These are phyloP conservation scores for Drosophila melanica DNA, from an alignment of 1,140 invertebrate genomes.

Conservation along the genomic window DNA sequence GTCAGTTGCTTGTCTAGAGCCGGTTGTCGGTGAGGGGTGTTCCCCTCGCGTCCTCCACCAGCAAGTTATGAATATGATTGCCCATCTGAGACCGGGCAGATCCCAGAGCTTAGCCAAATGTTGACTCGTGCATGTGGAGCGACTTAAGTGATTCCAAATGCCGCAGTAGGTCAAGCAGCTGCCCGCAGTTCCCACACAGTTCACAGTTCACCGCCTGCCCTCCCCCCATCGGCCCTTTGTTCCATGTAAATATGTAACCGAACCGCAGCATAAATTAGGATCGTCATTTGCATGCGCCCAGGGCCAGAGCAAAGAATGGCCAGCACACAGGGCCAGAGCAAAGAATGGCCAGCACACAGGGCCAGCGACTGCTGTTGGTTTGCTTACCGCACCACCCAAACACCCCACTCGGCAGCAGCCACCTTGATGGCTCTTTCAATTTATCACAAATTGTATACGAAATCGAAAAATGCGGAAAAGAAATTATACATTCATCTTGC, in stretches of 20 bases:
- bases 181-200: constrained; percentile 14
- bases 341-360: constrained; percentile 17
- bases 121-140: constrained; percentile 72
- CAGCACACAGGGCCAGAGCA: constrained; percentile 35
- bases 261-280: constrained; percentile 79
- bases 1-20: constrained; percentile 27
- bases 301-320: constrained; percentile 29
- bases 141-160: constrained; percentile 70
- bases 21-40: background rate
- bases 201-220: background rate
- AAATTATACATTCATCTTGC: background rate
- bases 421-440: constrained; percentile 25
- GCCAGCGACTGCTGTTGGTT: constrained; percentile 16
- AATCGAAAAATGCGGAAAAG: constrained; percentile 35
- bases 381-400: background rate
- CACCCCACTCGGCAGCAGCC: background rate
- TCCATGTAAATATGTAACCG: constrained; percentile 70
- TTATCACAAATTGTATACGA: constrained; percentile 48
- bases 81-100: constrained; percentile 1
- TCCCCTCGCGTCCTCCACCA: too few relatives aligned
- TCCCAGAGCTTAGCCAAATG: constrained; percentile 55
- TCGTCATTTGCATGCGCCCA: constrained; percentile 66
- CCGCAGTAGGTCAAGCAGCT: constrained; percentile 69
- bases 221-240: background rate
- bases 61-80: constrained; percentile 68